phyloP scores from a whole-genome alignment of 1,140 invertebrate genomes.

The Drosophila fuyamai region DNA sequence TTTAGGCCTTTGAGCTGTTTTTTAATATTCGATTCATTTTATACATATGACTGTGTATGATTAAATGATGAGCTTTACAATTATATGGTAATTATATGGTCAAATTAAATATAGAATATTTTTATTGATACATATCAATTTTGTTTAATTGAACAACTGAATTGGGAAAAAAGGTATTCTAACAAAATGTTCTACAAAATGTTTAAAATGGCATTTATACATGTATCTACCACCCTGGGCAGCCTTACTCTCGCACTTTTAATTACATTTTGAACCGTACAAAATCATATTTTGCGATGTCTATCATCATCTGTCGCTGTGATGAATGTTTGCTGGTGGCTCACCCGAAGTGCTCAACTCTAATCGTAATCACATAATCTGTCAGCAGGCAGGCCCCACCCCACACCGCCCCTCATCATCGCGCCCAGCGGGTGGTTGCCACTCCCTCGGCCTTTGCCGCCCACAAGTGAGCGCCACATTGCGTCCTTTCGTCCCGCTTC shows the following conservation, averaged over 20 bases:
- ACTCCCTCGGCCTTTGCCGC: conserved; percentile 36
- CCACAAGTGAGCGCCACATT: conserved; percentile 38
- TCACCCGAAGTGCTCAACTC: conserved; percentile 26
- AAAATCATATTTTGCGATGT: conserved; percentile 26
- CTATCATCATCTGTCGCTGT: conserved; percentile 43
- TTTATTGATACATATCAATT: no score
- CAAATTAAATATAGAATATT: no score
- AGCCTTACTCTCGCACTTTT: conserved; percentile 2
- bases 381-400: conserved; percentile 33
- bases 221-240: background rate
- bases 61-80: no score
- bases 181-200: no score
- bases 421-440: conserved; percentile 52
- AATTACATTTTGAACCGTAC: conserved; percentile 20
- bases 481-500: conserved; percentile 16
- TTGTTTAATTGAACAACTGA: no score
- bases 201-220: no score
- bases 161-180: no score
- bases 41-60: no score
- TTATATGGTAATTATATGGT: no score
- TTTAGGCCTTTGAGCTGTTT: no score
- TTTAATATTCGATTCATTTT: no score
- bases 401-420: conserved; percentile 25
- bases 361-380: conserved; percentile 65
- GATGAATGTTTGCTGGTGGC: conserved; percentile 29